Base-by-base conservation (phyloP, 2,888 invertebrate species). In the Protodeltote pygarga region DNA sequence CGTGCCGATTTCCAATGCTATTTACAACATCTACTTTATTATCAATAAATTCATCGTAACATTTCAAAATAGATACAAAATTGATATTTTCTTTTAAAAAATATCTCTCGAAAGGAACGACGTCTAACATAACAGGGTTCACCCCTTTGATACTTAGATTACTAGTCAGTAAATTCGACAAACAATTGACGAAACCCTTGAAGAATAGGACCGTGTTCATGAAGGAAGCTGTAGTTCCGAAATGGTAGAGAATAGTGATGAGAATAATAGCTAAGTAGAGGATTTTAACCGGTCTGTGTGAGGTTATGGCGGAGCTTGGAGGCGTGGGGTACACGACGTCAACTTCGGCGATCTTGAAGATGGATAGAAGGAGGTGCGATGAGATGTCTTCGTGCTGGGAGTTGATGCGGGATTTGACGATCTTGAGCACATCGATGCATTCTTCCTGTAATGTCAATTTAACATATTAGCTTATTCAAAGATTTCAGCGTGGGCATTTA, bases 341-440 rank as follows among this genome's bases (percentile, higher is more conserved):
- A 39, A 97, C 97, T 92, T 97, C 97, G 39, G 97, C 97, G 93
- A 97, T 96, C 92, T 97, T 97, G 92, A 97, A 96, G 84, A 97
- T 97, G 68, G 97, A 97, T 47, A 97, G 93, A 21, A 97, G 93
- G 51, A 97, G 94, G 84, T 97, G 97, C 34, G 97, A 97, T 77
- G 96, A 95, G 65, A 97, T 95, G 77, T 97, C 96, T 63, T 96
- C 95, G 83, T 97, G 95, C 74, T 96, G 95, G 32, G 95, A 94
- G 91, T 97, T 97, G 80, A 98, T 97, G 76, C 96, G 95, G 57
- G 96, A 94, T 79, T 96, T 96, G 53, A 97, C 94, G 60, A 95
- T 94, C 86, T 96, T 96, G 59, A 97, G 91, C 59, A 96, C 94
- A 68, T 95, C 94, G 44, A 95, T 96, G 89, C 97, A 98, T 81